Evolutionary conservation across 2,888 invertebrate species (phyloP).

Genomic region (Therioaphis trifolii): DNA sequence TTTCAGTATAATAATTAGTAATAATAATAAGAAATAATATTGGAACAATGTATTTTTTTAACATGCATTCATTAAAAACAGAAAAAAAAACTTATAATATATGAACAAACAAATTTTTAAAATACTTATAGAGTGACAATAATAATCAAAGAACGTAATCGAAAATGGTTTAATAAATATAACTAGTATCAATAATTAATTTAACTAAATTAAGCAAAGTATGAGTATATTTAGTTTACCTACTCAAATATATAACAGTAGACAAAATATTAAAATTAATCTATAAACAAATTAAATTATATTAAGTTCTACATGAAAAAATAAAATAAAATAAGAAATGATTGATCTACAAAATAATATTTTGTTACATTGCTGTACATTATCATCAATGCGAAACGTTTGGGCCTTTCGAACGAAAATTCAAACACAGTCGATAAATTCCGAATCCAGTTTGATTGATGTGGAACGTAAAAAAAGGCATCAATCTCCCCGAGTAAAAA

Average conservation of each 20-base stretch:
- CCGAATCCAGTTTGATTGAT: constrained; percentile 57
- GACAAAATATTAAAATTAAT: neutral
- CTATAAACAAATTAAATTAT: neutral
- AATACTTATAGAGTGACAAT: no score
- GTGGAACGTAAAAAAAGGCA: constrained; percentile 49
- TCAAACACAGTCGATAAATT: constrained; percentile 58
- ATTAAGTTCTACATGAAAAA: neutral
- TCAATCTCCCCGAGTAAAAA: constrained; percentile 57
- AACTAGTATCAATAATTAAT: neutral
- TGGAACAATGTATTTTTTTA: no score
- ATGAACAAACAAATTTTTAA: no score
- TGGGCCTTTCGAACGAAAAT: constrained; percentile 23
- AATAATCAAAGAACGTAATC: no score
- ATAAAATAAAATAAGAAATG: constrained; percentile 5
- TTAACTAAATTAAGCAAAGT: no score
- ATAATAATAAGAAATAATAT: no score
- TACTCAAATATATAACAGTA: no score
- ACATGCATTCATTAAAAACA: no score
- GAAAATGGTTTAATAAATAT: no score
- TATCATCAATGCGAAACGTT: constrained; percentile 32
- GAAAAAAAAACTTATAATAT: no score
- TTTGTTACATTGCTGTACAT: neutral
- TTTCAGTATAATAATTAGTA: no score
- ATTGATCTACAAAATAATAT: constrained; percentile 34
- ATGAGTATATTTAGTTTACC: no score